Evolutionary conservation across 2,888 invertebrate genomes (phyloP).

Genomic region (Ophioninae sp.): DNA sequence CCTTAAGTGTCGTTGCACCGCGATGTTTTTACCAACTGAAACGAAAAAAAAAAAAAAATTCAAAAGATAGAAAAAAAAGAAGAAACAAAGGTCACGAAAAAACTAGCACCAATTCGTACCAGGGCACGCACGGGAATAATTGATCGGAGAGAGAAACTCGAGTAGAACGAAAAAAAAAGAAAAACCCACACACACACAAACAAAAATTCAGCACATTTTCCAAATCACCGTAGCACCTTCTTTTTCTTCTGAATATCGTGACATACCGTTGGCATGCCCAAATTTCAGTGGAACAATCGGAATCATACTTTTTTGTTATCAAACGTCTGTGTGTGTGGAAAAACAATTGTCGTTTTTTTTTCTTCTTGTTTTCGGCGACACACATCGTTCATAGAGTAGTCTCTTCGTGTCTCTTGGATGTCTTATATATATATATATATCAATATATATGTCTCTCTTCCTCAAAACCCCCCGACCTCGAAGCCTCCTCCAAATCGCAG

Average conservation of each 20-base stretch:
- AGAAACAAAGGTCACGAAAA: slow-evolving; percentile 12
- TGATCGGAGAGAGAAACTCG: not conserved
- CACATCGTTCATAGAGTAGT: slow-evolving; percentile 51
- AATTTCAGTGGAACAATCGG: slow-evolving; percentile 7
- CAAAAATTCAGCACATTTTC: slow-evolving; percentile 38
- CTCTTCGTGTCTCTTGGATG: slow-evolving; percentile 5
- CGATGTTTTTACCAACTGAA: not conserved
- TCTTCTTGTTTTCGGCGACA: slow-evolving; percentile 16
- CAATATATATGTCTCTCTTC: slow-evolving; percentile 14
- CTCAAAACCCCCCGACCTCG: not conserved
- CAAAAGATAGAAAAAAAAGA: too few species aligned
- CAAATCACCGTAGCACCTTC: slow-evolving; percentile 53
- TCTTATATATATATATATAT: slow-evolving; percentile 21
- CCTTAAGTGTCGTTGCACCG: not conserved
- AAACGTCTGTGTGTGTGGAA: slow-evolving; percentile 52
- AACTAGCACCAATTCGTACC: slow-evolving; percentile 71
- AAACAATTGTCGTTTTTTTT: slow-evolving; percentile 10
- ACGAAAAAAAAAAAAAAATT: not conserved
- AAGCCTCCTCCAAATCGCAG: slow-evolving; percentile 49
- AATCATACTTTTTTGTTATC: slow-evolving; percentile 31
- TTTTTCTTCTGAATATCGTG: slow-evolving; percentile 30
- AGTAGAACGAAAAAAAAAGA: slow-evolving; percentile 5
- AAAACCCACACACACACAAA: too few species aligned
- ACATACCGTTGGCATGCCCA: slow-evolving; percentile 35
- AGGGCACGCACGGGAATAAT: slow-evolving; percentile 32